Conservation (phyloP, 1,140 invertebrate species). For the Drosophila gunungcola region DNA sequence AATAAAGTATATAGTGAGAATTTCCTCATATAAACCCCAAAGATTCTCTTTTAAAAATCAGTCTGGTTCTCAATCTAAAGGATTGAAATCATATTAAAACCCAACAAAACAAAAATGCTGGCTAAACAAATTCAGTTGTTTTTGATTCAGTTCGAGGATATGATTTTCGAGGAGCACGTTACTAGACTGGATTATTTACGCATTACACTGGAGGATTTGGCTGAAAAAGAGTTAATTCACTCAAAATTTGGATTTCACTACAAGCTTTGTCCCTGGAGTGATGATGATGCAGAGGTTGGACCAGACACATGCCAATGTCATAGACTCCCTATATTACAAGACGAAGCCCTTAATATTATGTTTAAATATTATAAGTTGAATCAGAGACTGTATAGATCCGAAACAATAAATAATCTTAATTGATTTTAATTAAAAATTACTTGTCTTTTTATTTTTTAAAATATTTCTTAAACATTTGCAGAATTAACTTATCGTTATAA, state of each 20-base stretch:
- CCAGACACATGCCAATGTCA: neutral
- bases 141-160: no score
- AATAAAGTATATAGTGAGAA: constrained; percentile 1
- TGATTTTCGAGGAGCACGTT: no score
- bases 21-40: neutral
- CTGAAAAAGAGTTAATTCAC: no score
- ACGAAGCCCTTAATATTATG: neutral
- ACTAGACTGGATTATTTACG: no score
- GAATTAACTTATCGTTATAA: neutral
- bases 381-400: neutral
- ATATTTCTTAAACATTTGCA: neutral
- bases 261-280: neutral
- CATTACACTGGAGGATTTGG: no score
- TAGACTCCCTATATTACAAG: neutral
- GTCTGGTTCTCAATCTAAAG: neutral
- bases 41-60: neutral
- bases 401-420: neutral
- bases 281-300: neutral
- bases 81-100: no score
- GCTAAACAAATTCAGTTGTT: no score
- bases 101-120: no score
- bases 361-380: neutral
- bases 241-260: neutral
- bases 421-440: neutral
- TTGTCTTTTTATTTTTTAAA: neutral